Percentiles rank a stretch among this genome's conserved stretches.
These are phyloP conservation scores for Entomyzon cyanotis DNA, from an alignment of 2,113 vertebrate genomes.

Conservation along the genomic window DNA sequence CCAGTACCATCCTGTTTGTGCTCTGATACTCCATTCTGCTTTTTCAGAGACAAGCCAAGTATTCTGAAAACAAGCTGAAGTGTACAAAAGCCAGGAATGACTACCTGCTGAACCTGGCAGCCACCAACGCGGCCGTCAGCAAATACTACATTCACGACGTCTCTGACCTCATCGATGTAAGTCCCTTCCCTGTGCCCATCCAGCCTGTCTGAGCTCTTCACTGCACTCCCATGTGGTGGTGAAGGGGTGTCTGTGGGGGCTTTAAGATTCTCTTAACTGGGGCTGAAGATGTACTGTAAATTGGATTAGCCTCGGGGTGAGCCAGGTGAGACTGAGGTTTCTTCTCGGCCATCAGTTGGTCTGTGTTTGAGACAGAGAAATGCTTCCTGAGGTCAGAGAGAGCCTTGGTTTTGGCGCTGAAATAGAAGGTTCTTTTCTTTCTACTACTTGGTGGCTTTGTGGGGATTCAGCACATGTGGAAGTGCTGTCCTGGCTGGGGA, in stretches of 20 bases:
- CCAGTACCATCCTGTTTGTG: neutral
- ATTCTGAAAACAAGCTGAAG: constrained; percentile 98
- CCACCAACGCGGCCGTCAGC: constrained; percentile 92
- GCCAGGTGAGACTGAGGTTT: neutral
- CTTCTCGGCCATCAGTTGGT: accelerated
- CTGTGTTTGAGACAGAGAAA: neutral
- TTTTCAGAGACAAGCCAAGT: constrained; percentile 95
- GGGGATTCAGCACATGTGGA: neutral
- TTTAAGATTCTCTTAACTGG: neutral
- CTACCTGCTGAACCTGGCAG: constrained; percentile 94
- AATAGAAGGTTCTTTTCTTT: neutral
- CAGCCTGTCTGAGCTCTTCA: neutral
- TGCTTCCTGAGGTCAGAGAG: neutral
- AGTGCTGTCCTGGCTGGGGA: neutral
- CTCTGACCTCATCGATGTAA: constrained; percentile 96
- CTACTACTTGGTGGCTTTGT: accelerated
- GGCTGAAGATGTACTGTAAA: neutral
- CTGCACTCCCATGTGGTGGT: accelerated
- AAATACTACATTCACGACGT: constrained; percentile 99
- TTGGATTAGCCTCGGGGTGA: neutral
- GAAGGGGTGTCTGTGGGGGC: neutral
- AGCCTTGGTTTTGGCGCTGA: neutral
- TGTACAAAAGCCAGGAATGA: constrained; percentile 97
- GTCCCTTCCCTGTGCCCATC: neutral
- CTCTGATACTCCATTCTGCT: neutral